phyloP scores from a whole-genome alignment of 2,797 vertebrate species.

The Pseudochromis fuscus region DNA sequence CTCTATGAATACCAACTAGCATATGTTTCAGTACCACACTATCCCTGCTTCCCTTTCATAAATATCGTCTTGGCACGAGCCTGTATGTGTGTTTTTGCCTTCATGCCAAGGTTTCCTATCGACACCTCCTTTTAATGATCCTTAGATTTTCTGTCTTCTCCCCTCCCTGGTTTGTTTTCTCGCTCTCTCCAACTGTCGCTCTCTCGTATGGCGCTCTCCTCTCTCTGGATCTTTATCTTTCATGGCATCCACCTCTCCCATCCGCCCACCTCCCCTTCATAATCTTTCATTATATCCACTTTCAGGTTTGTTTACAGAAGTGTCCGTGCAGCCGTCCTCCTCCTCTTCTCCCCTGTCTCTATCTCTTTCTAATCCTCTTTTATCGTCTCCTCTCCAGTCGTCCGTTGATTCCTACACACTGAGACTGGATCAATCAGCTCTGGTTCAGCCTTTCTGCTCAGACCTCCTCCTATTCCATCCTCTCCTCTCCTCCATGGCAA shows the following conservation, averaged over 20 bases:
- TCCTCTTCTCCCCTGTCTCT: slow-evolving; percentile 49
- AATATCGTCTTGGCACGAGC: slow-evolving; percentile 70
- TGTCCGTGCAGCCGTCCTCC: slow-evolving; percentile 46
- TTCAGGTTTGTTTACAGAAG: slow-evolving; percentile 71
- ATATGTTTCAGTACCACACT: slow-evolving; percentile 65
- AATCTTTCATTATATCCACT: slow-evolving; percentile 76
- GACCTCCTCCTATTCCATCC: slow-evolving; percentile 17
- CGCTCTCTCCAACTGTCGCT: slow-evolving; percentile 34
- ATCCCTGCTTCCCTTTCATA: slow-evolving; percentile 67
- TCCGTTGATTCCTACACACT: slow-evolving; percentile 65
- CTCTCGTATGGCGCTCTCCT: slow-evolving; percentile 4
- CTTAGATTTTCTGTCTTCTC: slow-evolving; percentile 49
- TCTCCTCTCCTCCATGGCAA: slow-evolving; percentile 33
- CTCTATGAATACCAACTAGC: slow-evolving; percentile 77
- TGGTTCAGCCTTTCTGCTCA: slow-evolving; percentile 45
- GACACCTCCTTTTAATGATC: slow-evolving; percentile 64
- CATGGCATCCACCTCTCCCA: slow-evolving; percentile 44
- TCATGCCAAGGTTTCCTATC: slow-evolving; percentile 53
- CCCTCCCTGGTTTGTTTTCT: slow-evolving; percentile 39
- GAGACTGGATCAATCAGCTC: slow-evolving; percentile 71
- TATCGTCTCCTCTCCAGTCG: slow-evolving; percentile 59
- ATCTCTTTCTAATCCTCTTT: slow-evolving; percentile 67
- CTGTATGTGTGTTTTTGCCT: slow-evolving; percentile 53
- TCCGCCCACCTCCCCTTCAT: slow-evolving; percentile 55
- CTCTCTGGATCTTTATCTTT: slow-evolving; percentile 52